Percentiles rank a stretch among this genome's conserved stretches.
Evolutionary conservation across 2,113 vertebrate species (phyloP).

Genomic region (Pao palembangensis): DNA sequence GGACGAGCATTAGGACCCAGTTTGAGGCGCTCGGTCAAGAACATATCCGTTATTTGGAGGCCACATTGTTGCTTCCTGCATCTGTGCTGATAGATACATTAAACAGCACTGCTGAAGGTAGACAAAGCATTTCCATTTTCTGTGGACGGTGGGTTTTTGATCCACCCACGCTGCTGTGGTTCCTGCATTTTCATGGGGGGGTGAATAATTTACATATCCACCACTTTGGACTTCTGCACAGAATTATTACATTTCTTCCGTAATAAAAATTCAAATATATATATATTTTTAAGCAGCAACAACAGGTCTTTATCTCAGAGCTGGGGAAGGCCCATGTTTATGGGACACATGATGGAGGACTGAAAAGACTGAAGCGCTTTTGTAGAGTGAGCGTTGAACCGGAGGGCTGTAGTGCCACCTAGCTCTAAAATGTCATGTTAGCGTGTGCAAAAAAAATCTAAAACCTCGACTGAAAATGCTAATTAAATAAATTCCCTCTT

Average conservation of each 20-base stretch:
- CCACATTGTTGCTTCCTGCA: slow-evolving; percentile 56
- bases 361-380: not conserved
- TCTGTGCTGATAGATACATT: slow-evolving; percentile 27
- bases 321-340: not conserved
- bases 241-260: no score
- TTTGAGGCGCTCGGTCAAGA: slow-evolving; percentile 12
- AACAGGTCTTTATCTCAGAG: not conserved
- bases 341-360: not conserved
- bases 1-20: slow-evolving; percentile 49
- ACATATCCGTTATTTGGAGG: slow-evolving; percentile 34
- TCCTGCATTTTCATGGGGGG: not conserved
- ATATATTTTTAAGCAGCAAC: no score
- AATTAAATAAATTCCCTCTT: no score
- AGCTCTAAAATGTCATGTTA: not conserved
- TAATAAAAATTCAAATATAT: no score
- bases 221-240: not conserved
- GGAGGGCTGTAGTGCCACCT: slow-evolving; percentile 15
- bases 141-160: no score
- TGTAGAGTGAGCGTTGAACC: slow-evolving; percentile 5
- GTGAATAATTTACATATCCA: not conserved
- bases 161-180: not conserved
- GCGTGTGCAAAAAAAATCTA: no score
- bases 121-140: slow-evolving; percentile 16
- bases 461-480: no score
- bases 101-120: slow-evolving; percentile 2